These are phyloP conservation scores for Pristionchus maxplancki DNA, from an alignment of 2,888 invertebrate genomes.

Conservation along the genomic window DNA sequence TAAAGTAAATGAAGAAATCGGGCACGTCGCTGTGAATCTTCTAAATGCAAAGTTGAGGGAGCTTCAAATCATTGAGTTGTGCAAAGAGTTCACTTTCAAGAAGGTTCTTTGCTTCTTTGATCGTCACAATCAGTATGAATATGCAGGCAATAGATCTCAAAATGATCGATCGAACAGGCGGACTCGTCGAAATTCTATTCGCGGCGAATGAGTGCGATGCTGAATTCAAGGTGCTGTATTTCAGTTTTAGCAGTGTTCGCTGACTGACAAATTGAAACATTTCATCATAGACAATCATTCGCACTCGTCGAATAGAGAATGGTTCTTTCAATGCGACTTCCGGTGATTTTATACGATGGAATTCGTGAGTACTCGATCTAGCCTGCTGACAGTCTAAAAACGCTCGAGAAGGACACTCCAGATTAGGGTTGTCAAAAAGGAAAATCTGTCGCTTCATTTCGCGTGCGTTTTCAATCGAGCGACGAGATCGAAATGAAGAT, in stretches of 20 bases:
- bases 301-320: neutral
- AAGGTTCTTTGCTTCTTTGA: too few relatives aligned
- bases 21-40: neutral
- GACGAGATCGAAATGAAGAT: neutral
- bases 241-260: neutral
- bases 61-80: neutral
- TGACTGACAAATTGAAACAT: neutral
- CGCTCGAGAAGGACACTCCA: too few relatives aligned
- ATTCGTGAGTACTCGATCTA: conserved; percentile 19
- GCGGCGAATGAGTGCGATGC: neutral
- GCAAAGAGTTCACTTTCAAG: neutral
- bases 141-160: neutral
- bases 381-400: too few relatives aligned
- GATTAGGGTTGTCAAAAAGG: neutral
- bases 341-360: neutral
- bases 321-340: neutral
- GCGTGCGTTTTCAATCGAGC: too few relatives aligned
- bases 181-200: neutral
- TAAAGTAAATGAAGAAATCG: neutral
- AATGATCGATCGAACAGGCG: neutral
- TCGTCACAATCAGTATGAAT: too few relatives aligned
- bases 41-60: neutral
- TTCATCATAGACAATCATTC: neutral
- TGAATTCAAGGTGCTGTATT: conserved; percentile 9
- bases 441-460: neutral